Conservation (phyloP, 2,888 invertebrate genomes). For the Opisthograptis luteolata region DNA sequence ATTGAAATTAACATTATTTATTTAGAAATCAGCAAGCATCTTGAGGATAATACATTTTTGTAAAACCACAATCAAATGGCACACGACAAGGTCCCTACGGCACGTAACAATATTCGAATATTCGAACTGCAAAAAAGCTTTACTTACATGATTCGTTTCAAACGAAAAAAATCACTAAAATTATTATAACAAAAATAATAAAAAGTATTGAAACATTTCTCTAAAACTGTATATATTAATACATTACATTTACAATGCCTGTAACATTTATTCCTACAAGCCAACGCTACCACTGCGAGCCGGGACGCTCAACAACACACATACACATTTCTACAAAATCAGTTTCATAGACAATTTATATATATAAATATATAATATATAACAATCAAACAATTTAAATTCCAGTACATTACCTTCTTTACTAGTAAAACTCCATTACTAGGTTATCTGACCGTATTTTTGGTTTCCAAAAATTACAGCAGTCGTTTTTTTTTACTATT, state of each 20-base stretch:
- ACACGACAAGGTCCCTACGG: too few relatives aligned
- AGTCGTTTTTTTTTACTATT: neutral
- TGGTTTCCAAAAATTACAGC: constrained; percentile 2
- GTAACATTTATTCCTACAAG: constrained; percentile 2
- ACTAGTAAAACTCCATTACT: neutral
- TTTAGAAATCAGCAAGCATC: too few relatives aligned
- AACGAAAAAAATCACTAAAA: constrained; percentile 9
- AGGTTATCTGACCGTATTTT: neutral
- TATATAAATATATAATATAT: too few relatives aligned
- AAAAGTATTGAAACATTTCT: neutral
- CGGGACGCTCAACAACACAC: constrained; percentile 1
- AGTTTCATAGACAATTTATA: constrained; percentile 1
- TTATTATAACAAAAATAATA: constrained; percentile 1
- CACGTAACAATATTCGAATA: neutral
- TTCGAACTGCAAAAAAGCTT: neutral
- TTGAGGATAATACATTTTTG: too few relatives aligned
- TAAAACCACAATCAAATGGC: too few relatives aligned
- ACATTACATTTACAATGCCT: neutral
- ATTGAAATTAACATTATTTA: too few relatives aligned
- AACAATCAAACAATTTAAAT: neutral
- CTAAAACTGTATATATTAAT: neutral
- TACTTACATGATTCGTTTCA: neutral
- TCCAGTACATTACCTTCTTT: too few relatives aligned
- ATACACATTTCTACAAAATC: neutral
- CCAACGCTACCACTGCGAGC: constrained; percentile 9